These are phyloP conservation scores for Brachymystax lenok DNA, from an alignment of 2,797 vertebrate genomes.

Conservation along the genomic window DNA sequence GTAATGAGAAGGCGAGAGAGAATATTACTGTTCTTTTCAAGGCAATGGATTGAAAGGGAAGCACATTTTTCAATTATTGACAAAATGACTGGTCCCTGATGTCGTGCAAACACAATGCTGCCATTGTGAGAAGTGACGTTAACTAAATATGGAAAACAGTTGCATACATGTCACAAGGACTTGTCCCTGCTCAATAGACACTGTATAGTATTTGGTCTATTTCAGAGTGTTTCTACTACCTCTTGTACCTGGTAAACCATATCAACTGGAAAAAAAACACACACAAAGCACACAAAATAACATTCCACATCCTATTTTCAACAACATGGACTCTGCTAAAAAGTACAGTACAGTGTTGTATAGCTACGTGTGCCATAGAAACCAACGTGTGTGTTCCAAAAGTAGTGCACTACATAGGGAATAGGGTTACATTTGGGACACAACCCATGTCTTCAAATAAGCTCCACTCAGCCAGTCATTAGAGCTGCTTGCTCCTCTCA, in stretches of 20 bases:
- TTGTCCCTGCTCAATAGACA: neutral
- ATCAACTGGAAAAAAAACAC: too few relatives aligned
- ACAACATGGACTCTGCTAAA: too few relatives aligned
- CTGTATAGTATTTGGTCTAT: neutral
- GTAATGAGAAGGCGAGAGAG: constrained; percentile 45
- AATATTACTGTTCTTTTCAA: constrained; percentile 40
- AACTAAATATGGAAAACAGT: constrained; percentile 8
- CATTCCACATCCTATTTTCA: too few relatives aligned
- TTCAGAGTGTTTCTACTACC: neutral
- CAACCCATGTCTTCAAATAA: constrained; percentile 66
- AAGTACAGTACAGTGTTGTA: too few relatives aligned
- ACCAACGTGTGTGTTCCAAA: neutral
- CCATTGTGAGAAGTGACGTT: neutral
- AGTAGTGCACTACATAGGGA: neutral
- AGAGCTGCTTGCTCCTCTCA: constrained; percentile 48
- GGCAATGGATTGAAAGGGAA: constrained; percentile 44
- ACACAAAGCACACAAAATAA: too few relatives aligned
- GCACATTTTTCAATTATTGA: constrained; percentile 46
- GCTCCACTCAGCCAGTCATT: constrained; percentile 6
- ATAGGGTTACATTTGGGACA: neutral
- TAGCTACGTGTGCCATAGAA: too few relatives aligned
- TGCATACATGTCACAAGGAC: constrained; percentile 18
- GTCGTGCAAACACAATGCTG: constrained; percentile 28
- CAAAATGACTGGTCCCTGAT: constrained; percentile 47
- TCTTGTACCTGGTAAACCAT: neutral